A percentile compares a stretch with the other conserved stretches of the same genome.
These are phyloP conservation scores for Aleiodes sp. DNA, from an alignment of 1,140 invertebrate genomes.

Conservation along the genomic window DNA sequence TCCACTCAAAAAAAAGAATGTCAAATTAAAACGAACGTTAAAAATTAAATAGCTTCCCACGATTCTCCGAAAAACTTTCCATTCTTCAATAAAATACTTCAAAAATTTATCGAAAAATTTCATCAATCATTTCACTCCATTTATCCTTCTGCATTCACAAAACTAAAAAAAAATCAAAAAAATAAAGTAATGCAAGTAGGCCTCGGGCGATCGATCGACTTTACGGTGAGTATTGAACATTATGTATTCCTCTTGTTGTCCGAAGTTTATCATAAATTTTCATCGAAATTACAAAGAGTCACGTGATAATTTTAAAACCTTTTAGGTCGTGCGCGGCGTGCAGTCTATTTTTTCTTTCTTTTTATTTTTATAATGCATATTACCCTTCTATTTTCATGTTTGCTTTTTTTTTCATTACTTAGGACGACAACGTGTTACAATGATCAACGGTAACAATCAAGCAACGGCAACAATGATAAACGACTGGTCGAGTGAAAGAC, in stretches of 20 bases:
- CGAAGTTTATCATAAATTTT: conserved; percentile 18
- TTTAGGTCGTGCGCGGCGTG: conserved; percentile 33
- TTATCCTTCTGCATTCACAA: background rate
- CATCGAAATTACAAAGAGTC: conserved; percentile 7
- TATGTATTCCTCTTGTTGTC: background rate
- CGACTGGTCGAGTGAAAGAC: background rate
- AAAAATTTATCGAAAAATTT: too few species aligned
- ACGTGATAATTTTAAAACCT: conserved; percentile 18
- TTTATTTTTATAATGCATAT: background rate
- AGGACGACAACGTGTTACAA: conserved; percentile 20
- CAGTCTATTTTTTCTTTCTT: conserved; percentile 26
- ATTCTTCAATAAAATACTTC: too few species aligned
- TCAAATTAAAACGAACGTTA: too few species aligned
- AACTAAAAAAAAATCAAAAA: background rate
- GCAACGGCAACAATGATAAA: conserved; percentile 30
- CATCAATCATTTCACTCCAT: too few species aligned
- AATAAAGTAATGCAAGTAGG: conserved; percentile 17
- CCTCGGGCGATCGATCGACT: background rate
- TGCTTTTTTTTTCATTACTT: background rate
- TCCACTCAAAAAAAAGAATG: too few species aligned
- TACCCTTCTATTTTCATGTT: background rate
- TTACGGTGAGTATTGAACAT: background rate
- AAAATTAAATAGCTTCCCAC: too few species aligned
- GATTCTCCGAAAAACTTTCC: too few species aligned
- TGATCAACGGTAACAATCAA: conserved; percentile 36